phyloP scores from a whole-genome alignment of 2,888 invertebrate genomes.

The Callinectes sapidus region DNA sequence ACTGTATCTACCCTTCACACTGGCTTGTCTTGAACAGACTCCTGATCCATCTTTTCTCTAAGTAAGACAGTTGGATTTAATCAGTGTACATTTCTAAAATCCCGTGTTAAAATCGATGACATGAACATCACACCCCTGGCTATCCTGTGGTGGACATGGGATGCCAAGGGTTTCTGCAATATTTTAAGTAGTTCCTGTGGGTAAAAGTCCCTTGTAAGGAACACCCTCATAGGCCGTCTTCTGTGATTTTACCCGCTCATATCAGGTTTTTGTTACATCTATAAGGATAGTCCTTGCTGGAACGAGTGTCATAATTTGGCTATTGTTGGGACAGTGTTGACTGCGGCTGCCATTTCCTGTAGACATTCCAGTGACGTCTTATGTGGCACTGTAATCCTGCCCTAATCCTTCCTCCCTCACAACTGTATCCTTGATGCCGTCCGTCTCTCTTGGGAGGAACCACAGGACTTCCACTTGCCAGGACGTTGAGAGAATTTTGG shows the following conservation, averaged over 20 bases:
- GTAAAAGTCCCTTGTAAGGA: background rate
- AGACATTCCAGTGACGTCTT: conserved; percentile 54
- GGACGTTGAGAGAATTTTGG: conserved; percentile 31
- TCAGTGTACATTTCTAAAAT: background rate
- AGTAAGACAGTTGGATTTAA: background rate
- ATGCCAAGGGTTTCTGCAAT: background rate
- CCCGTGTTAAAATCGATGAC: background rate
- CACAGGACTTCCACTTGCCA: background rate
- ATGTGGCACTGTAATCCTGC: background rate
- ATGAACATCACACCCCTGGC: background rate
- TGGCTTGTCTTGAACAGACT: background rate
- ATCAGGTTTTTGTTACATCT: conserved; percentile 43
- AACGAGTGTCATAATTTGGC: background rate
- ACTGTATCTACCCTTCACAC: background rate
- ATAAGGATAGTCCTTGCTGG: conserved; percentile 31
- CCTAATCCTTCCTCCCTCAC: conserved; percentile 15
- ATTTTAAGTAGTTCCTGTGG: background rate
- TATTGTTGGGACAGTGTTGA: conserved; percentile 40
- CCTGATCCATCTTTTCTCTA: background rate
- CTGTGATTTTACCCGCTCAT: conserved; percentile 51
- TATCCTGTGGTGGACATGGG: background rate
- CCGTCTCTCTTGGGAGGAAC: conserved; percentile 24
- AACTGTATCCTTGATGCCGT: conserved; percentile 30
- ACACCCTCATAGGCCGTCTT: conserved; percentile 29
- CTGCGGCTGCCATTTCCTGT: conserved; percentile 46